These are phyloP conservation scores for Galaxea fascicularis DNA, from an alignment of 92 coral and sea anemone species.

Conservation along the genomic window DNA sequence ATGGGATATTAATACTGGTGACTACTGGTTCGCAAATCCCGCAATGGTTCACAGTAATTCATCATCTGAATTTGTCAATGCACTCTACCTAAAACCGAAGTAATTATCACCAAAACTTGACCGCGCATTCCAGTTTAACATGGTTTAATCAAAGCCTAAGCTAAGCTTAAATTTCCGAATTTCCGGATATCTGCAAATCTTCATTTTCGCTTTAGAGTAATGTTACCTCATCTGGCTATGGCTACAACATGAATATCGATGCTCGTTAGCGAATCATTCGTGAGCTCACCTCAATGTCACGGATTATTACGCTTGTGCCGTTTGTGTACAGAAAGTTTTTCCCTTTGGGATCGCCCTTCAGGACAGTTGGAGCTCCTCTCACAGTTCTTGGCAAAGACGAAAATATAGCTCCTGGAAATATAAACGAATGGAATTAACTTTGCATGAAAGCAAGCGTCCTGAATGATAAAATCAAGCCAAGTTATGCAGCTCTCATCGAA, in stretches of 20 bases:
- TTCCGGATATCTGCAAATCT: background rate
- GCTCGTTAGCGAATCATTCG: too few species aligned
- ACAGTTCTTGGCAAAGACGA: constrained; percentile 82
- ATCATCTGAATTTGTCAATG: background rate
- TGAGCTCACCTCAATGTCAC: constrained; percentile 89
- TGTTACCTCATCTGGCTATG: background rate
- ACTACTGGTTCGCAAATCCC: background rate
- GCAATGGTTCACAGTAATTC: background rate
- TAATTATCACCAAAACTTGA: background rate
- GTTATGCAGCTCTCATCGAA: background rate
- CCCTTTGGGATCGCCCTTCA: constrained; percentile 97
- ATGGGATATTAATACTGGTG: too few species aligned
- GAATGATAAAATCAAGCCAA: background rate
- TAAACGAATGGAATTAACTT: background rate
- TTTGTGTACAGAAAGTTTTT: constrained; percentile 88
- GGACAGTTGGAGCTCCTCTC: constrained; percentile 79
- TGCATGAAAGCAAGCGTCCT: background rate
- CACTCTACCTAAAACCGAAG: background rate
- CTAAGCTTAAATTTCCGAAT: background rate
- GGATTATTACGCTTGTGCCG: constrained; percentile 85
- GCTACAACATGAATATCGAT: background rate
- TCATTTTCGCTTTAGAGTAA: background rate
- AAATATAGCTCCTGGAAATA: constrained; percentile 71
- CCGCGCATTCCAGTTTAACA: background rate
- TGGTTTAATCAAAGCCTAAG: background rate